Evolutionary conservation across 1,140 invertebrate genomes (phyloP).

Genomic region (Drosophila lini): DNA sequence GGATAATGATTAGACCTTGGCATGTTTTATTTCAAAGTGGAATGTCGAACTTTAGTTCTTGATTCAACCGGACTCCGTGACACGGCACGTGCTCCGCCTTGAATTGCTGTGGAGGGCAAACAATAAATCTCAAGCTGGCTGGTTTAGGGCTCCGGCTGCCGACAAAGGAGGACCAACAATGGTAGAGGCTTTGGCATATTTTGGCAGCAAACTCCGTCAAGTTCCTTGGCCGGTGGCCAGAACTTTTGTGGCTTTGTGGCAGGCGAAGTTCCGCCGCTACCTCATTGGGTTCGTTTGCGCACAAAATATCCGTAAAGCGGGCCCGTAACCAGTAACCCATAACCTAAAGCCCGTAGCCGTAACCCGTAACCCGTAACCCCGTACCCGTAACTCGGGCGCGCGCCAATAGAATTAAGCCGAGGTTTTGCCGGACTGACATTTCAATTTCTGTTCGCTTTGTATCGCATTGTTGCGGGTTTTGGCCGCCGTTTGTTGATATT

Average conservation of each 20-base stretch:
- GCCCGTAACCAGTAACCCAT: constrained; percentile 15
- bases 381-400: constrained; percentile 5
- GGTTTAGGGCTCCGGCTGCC: constrained; percentile 11
- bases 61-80: constrained; percentile 20
- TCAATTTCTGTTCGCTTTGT: constrained; percentile 59
- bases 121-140: constrained; percentile 66
- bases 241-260: constrained; percentile 69
- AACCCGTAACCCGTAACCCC: constrained; percentile 14
- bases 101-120: constrained; percentile 16
- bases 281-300: constrained; percentile 27
- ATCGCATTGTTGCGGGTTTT: constrained; percentile 52
- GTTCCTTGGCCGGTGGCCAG: constrained; percentile 68
- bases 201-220: constrained; percentile 72
- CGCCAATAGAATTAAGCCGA: constrained; percentile 62
- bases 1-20: not conserved
- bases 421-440: constrained; percentile 59
- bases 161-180: constrained; percentile 58
- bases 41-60: not conserved
- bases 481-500: constrained; percentile 40
- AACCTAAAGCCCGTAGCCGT: constrained; percentile 16
- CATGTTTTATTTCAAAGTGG: not conserved
- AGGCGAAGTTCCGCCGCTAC: constrained; percentile 41
- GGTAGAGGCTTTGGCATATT: constrained; percentile 51
- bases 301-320: constrained; percentile 28
- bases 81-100: constrained; percentile 33